These are phyloP conservation scores for Tinamus major DNA, from an alignment of 2,797 vertebrate genomes.

Conservation along the genomic window DNA sequence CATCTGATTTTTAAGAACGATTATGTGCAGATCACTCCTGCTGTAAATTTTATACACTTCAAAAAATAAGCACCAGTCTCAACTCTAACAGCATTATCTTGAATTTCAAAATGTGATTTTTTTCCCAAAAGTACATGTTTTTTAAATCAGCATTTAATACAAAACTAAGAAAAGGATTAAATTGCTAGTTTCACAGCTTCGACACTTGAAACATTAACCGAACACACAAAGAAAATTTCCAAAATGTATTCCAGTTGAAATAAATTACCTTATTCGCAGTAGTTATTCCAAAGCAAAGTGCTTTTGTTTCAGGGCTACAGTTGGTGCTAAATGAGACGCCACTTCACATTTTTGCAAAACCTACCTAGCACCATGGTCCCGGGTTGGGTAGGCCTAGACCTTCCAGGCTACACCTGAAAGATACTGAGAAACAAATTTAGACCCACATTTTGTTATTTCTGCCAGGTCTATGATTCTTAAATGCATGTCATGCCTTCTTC, in stretches of 20 bases:
- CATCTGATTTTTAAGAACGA: background rate
- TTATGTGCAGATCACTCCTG: background rate
- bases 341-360: background rate
- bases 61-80: background rate
- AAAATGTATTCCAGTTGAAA: background rate
- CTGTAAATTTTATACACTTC: background rate
- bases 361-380: background rate
- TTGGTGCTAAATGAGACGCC: background rate
- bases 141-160: background rate
- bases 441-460: rapidly evolving
- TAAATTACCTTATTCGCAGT: background rate
- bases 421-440: background rate
- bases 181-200: background rate
- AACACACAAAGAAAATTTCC: background rate
- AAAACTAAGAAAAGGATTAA: background rate
- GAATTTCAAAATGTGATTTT: background rate
- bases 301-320: background rate
- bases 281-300: background rate
- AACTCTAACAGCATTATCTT: background rate
- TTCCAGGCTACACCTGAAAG: background rate
- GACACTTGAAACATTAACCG: conserved; percentile 4
- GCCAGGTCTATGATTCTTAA: background rate
- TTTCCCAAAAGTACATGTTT: background rate
- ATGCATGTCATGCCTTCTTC: background rate
- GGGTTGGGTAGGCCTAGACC: background rate